Conservation (phyloP, 2,113 vertebrate genomes). For the Aix galericulata region DNA sequence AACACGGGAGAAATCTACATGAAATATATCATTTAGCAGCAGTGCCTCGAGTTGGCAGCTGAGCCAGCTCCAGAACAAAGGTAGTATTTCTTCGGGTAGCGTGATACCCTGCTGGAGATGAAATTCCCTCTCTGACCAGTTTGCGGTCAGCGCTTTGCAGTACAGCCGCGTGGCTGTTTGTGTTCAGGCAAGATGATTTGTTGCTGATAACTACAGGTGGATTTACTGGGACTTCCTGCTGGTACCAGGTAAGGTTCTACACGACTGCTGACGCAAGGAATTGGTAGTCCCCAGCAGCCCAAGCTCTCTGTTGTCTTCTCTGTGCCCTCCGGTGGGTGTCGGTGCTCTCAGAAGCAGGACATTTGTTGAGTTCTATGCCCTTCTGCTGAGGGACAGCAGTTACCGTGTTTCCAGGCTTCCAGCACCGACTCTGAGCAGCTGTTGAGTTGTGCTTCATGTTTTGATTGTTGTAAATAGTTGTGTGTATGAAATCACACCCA, state of each 20-base stretch:
- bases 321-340: rapidly evolving
- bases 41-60: not conserved
- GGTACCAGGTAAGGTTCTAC: not conserved
- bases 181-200: not conserved
- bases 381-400: not conserved
- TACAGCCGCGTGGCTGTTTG: not conserved
- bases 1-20: not conserved
- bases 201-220: not conserved
- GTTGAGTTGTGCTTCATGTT: not conserved
- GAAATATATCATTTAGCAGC: not conserved
- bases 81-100: rapidly evolving
- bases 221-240: not conserved
- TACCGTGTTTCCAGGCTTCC: not conserved
- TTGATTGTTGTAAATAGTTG: not conserved
- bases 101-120: not conserved
- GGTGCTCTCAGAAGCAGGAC: rapidly evolving
- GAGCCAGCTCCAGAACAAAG: not conserved
- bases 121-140: not conserved
- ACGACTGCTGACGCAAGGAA: not conserved
- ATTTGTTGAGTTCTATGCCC: not conserved
- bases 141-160: not conserved
- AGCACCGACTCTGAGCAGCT: not conserved
- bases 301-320: not conserved
- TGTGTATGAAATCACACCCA: not conserved
- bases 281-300: not conserved